phyloP scores from a whole-genome alignment of 2,888 invertebrate genomes.

The Leptopilina myrica region DNA sequence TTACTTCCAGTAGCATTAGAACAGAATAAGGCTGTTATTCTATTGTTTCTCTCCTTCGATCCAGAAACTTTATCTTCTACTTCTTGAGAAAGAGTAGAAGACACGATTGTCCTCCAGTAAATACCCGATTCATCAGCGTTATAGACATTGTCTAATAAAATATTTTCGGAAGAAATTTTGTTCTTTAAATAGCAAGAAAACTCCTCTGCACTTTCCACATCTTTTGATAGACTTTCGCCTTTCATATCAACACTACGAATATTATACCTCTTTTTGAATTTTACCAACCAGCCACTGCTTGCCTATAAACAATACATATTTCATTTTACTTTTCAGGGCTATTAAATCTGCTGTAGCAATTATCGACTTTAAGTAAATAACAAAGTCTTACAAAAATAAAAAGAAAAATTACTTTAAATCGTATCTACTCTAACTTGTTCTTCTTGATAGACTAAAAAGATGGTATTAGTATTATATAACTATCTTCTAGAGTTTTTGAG shows the following conservation, averaged over 20 bases:
- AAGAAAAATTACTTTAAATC: no score
- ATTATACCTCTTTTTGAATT: constrained; percentile 24
- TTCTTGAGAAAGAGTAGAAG: constrained; percentile 1
- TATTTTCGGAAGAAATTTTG: constrained; percentile 23
- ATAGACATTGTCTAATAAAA: not conserved
- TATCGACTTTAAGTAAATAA: no score
- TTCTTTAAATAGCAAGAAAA: not conserved
- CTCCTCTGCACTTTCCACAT: constrained; percentile 3
- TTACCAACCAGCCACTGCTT: constrained; percentile 28
- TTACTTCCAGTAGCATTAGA: constrained; percentile 28
- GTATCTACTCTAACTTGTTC: no score
- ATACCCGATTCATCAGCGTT: constrained; percentile 37
- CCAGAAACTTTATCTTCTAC: constrained; percentile 5
- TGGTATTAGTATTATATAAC: no score
- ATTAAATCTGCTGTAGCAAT: no score
- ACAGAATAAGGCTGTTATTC: constrained; percentile 31
- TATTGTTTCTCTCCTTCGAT: constrained; percentile 1
- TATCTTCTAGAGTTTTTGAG: no score
- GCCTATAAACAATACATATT: constrained; percentile 30
- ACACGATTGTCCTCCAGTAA: constrained; percentile 5
- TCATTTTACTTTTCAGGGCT: not conserved
- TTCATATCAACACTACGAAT: constrained; percentile 11
- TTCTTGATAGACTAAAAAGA: no score
- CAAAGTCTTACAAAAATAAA: no score
- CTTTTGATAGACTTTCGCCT: constrained; percentile 17